Conservation (phyloP, 2,797 vertebrate species). For the Tokudaia tokunoshimensis region DNA sequence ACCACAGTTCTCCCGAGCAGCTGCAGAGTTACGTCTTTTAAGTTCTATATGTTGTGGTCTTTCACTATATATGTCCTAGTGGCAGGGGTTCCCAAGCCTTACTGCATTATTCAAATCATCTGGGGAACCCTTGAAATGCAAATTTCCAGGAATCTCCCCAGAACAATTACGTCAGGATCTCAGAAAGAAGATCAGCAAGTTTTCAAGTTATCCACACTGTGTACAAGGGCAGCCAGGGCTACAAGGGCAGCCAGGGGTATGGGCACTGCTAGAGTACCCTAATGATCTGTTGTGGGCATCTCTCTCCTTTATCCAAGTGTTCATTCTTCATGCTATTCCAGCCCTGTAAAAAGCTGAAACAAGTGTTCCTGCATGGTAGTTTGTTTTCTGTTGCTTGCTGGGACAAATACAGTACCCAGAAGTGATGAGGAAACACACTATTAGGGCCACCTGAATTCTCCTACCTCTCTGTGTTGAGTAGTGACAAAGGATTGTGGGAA, state of each 20-base stretch:
- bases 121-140: neutral
- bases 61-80: neutral
- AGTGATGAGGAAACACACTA: neutral
- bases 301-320: neutral
- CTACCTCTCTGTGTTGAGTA: neutral
- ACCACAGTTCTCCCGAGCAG: slow-evolving; percentile 71
- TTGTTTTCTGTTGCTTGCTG: neutral
- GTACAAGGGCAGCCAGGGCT: neutral
- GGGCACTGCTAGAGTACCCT: neutral
- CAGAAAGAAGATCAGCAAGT: neutral
- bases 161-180: neutral
- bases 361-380: neutral
- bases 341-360: neutral
- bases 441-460: neutral
- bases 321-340: slow-evolving; percentile 33
- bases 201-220: neutral
- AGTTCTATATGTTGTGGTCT: slow-evolving; percentile 2
- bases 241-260: neutral
- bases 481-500: neutral
- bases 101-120: neutral
- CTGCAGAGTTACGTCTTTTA: slow-evolving; percentile 12
- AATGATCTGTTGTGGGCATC: neutral
- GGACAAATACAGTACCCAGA: neutral
- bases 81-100: neutral
- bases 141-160: neutral